phyloP scores from a whole-genome alignment of 2,113 vertebrate species.

The Mustelus asterias region DNA sequence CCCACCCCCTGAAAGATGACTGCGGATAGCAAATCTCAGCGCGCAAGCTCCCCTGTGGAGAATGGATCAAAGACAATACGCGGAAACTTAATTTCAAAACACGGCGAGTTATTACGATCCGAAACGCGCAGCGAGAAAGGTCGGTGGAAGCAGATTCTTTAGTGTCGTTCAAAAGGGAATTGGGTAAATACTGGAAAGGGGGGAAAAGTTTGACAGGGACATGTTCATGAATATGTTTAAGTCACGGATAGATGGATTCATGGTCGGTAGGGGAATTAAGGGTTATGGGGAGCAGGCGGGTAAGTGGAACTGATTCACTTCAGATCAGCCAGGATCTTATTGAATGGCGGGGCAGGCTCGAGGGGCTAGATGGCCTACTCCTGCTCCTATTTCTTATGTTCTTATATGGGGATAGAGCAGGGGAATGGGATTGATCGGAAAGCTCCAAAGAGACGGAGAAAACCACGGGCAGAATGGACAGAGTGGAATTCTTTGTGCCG shows the following conservation, averaged over 20 bases:
- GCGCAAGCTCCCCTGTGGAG: neutral
- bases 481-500: neutral
- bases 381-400: too few species aligned
- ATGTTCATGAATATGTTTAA: too few species aligned
- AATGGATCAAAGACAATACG: neutral
- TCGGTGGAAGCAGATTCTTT: neutral
- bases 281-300: too few species aligned
- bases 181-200: neutral
- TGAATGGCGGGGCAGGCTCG: too few species aligned
- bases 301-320: too few species aligned
- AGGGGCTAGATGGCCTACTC: too few species aligned
- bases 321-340: too few species aligned
- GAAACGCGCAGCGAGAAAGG: neutral
- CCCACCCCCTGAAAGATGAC: too few species aligned
- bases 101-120: neutral
- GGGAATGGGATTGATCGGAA: neutral
- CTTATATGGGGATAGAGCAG: neutral
- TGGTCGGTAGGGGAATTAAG: too few species aligned
- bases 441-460: neutral
- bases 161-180: neutral
- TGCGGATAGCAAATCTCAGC: neutral
- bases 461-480: neutral
- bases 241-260: too few species aligned
- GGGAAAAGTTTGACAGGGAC: neutral
- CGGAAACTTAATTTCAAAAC: neutral